These are phyloP conservation scores for Scytalopus superciliaris DNA, from an alignment of 2,113 vertebrate genomes.

Conservation along the genomic window DNA sequence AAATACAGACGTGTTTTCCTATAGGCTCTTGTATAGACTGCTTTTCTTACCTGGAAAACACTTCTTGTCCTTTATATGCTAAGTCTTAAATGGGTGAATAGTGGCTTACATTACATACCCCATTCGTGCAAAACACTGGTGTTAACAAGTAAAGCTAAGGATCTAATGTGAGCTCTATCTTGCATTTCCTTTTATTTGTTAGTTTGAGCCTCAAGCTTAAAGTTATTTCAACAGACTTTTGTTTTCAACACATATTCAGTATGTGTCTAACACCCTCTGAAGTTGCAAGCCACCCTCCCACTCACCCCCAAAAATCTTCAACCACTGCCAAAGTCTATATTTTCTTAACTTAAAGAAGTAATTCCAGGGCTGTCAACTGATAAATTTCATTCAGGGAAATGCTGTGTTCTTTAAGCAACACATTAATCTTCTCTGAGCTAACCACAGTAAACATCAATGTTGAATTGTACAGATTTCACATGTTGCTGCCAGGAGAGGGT, in stretches of 20 bases:
- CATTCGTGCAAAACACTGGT: neutral
- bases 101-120: neutral
- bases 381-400: conserved; percentile 32
- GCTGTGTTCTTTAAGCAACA: conserved; percentile 33
- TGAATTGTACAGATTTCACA: conserved; percentile 21
- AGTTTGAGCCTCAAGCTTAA: neutral
- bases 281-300: conserved; percentile 43
- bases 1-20: neutral
- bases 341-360: conserved; percentile 55
- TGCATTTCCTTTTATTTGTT: conserved; percentile 41
- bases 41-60: neutral
- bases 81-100: neutral
- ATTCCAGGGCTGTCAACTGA: conserved; percentile 33
- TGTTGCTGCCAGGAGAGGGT: conserved; percentile 37
- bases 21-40: neutral
- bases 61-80: neutral
- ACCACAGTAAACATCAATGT: conserved; percentile 34
- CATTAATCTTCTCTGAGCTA: conserved; percentile 45
- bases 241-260: conserved; percentile 43
- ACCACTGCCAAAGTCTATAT: conserved; percentile 32
- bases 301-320: conserved; percentile 35
- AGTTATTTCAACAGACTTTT: conserved; percentile 41
- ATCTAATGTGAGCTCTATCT: neutral
- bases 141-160: neutral
- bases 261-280: conserved; percentile 41